Percentiles rank a stretch among this genome's conserved stretches.
Conservation (phyloP, 2,113 vertebrate species). For the Labrus mixtus region DNA sequence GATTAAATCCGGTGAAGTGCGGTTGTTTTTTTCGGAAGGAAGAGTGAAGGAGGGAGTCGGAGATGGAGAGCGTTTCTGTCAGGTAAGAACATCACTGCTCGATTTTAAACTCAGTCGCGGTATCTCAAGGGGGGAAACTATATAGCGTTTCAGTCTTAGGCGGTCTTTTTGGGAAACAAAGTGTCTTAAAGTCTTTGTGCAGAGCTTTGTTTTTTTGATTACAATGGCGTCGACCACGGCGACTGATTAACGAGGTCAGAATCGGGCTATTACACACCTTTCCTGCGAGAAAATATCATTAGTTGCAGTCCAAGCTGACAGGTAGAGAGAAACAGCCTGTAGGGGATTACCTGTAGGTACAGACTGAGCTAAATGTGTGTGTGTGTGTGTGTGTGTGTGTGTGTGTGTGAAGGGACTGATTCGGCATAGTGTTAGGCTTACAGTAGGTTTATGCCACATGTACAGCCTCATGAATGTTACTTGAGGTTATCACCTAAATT, state of each 20-base stretch:
- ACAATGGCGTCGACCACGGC: slow-evolving; percentile 26
- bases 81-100: slow-evolving; percentile 32
- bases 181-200: neutral
- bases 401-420: slow-evolving; percentile 1
- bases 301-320: neutral
- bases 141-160: accelerated
- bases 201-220: neutral
- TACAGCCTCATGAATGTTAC: too few relatives aligned
- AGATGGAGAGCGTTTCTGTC: neutral
- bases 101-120: neutral
- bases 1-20: slow-evolving; percentile 21
- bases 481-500: too few relatives aligned
- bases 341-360: neutral
- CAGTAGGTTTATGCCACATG: too few relatives aligned
- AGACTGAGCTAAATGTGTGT: neutral
- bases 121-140: neutral
- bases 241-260: slow-evolving; percentile 1
- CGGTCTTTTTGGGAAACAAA: neutral
- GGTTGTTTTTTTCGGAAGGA: neutral
- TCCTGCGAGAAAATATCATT: neutral
- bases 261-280: neutral
- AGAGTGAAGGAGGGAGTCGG: slow-evolving; percentile 1
- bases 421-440: too few relatives aligned
- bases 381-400: too few relatives aligned
- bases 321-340: neutral